Evolutionary conservation across 2,888 invertebrate genomes (phyloP), one percentile per base, ranked within the genome.

Genomic region (Phyllotreta striolata): DNA sequence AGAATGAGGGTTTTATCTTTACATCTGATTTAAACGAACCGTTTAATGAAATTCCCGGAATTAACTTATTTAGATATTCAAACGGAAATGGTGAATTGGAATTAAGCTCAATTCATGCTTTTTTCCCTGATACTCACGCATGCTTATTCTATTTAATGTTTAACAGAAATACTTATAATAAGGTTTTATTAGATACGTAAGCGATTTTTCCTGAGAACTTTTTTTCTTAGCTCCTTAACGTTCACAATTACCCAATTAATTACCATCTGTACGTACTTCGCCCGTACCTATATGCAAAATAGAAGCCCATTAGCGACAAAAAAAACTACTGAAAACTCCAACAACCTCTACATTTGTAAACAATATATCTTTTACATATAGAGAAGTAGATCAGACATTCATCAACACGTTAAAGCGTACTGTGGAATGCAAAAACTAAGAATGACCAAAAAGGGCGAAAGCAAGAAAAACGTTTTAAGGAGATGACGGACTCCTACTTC

Each of bases 401-500:
- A 68, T 62, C 66, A 62, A 68, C 68, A 59, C 68, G 51, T 52
- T 62, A 47, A 46, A 63, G 64, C 64, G 59, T 60, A 54, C 55
- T 43, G 57, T 7, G 58, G 64, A 61, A 66, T 64, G 63, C 63
- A 63, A 66, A 64, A 68, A 63, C 62, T 43, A 62, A 64, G 64
- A 62, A 63, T 62, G 49, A 55, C 68, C 68, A 66, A 68, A 68
- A 60, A 34, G 43, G 63, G 68, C 49, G 41, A 59, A 57, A 9
- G 56, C 52, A 41, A 55, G 64, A 51, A 63, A 64, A 64, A 68
- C 57, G 56, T 35, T 70, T 72, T 72, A 72, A 72, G 71, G 72
- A 70, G 68, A 71, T 70, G 67, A 60, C 68, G 67, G 62, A 68
- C 72, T 72, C 72, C 72, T 72, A 72, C 72, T 62, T 70, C 72